Evolutionary conservation across 2,888 invertebrate species (phyloP).

Genomic region (Drosophila subquinaria): DNA sequence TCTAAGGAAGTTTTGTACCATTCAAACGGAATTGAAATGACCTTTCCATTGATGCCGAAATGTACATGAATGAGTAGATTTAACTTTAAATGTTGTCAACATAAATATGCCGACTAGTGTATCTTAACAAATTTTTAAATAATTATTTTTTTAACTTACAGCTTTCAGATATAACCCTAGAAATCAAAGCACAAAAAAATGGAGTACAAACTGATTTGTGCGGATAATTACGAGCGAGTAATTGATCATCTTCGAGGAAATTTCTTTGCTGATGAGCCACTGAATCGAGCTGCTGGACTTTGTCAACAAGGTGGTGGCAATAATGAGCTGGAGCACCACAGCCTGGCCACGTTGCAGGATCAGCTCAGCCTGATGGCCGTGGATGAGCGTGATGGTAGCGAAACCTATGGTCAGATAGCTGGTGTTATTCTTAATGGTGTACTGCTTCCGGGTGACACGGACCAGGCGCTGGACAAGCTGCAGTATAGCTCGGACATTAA

Average conservation of each 20-base stretch:
- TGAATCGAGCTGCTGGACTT: constrained; percentile 91
- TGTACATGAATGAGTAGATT: too few relatives aligned
- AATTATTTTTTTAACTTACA: neutral
- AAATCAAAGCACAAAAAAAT: constrained; percentile 47
- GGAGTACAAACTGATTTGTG: constrained; percentile 83
- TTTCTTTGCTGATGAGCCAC: constrained; percentile 94
- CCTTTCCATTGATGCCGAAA: too few relatives aligned
- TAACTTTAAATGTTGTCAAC: too few relatives aligned
- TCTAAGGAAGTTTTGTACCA: too few relatives aligned
- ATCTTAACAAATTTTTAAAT: too few relatives aligned
- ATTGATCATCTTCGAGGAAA: constrained; percentile 90
- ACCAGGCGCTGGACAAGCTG: constrained; percentile 89
- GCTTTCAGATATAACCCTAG: neutral
- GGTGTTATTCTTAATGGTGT: constrained; percentile 93
- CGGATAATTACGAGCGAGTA: constrained; percentile 87
- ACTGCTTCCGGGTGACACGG: constrained; percentile 90
- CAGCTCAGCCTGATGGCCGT: constrained; percentile 91
- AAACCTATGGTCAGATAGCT: constrained; percentile 88
- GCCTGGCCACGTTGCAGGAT: constrained; percentile 90
- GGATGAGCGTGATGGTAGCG: constrained; percentile 81
- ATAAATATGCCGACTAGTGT: too few relatives aligned
- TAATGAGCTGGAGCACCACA: constrained; percentile 90
- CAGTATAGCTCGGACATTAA: constrained; percentile 88
- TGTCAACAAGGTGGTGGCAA: constrained; percentile 90
- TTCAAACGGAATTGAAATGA: too few relatives aligned